phyloP scores from a whole-genome alignment of 2,888 invertebrate species.

The Drosophila melanosoma region DNA sequence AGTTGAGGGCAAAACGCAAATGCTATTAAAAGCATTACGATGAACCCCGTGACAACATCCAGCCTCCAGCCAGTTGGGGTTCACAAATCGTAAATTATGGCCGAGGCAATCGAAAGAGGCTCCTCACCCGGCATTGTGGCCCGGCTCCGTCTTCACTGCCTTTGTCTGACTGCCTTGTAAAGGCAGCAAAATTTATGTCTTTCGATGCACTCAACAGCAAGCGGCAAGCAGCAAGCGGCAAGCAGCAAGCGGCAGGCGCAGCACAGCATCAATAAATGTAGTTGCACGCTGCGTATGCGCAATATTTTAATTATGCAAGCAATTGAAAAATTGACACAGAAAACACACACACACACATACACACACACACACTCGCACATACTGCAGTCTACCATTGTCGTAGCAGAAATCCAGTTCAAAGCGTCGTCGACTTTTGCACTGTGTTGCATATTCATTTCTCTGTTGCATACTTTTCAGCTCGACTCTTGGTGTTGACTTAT shows the following conservation, averaged over 20 bases:
- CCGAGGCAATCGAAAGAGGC: conserved; percentile 53
- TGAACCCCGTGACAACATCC: conserved; percentile 54
- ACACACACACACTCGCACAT: not conserved
- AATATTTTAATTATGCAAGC: conserved; percentile 70
- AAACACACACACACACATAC: conserved; percentile 9
- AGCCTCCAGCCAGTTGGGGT: conserved; percentile 24
- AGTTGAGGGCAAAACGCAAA: conserved; percentile 40
- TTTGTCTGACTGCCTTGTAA: conserved; percentile 31
- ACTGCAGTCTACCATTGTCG: conserved; percentile 8
- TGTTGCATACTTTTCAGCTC: conserved; percentile 36
- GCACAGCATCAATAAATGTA: conserved; percentile 61
- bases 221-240: conserved; percentile 9
- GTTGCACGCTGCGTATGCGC: conserved; percentile 63
- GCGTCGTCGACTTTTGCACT: conserved; percentile 46
- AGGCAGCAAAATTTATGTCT: conserved; percentile 61
- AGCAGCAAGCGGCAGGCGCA: not conserved
- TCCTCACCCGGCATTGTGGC: conserved; percentile 36
- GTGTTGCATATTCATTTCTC: conserved; percentile 26
- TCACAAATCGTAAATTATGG: conserved; percentile 59
- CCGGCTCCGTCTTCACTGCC: conserved; percentile 8
- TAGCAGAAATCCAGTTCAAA: conserved; percentile 50
- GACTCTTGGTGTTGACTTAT: conserved; percentile 41
- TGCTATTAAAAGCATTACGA: conserved; percentile 63
- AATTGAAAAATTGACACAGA: conserved; percentile 57
- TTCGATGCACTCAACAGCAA: conserved; percentile 30